Conservation (phyloP, 2,797 vertebrate genomes). For the Ataeniobius toweri region DNA sequence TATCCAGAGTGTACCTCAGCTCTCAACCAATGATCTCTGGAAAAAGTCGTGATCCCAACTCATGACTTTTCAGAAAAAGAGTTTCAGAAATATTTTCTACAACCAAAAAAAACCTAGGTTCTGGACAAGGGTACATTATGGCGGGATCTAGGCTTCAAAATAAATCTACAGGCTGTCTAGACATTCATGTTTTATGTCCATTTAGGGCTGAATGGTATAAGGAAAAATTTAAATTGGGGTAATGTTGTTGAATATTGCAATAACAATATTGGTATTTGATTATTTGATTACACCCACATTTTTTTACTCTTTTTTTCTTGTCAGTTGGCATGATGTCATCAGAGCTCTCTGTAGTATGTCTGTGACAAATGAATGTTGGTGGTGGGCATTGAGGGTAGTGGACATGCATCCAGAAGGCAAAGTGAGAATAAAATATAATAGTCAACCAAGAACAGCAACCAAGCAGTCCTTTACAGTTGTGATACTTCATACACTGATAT, state of each 20-base stretch:
- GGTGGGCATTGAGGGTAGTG: background rate
- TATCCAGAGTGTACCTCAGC: background rate
- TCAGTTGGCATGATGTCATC: background rate
- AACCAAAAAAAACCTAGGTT: too few relatives aligned
- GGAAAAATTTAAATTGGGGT: background rate
- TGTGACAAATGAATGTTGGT: background rate
- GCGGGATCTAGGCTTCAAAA: too few relatives aligned
- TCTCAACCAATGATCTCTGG: background rate
- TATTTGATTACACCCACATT: background rate
- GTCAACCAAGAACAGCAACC: background rate
- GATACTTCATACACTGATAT: background rate
- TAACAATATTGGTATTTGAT: background rate
- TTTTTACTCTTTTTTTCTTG: background rate
- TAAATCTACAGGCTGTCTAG: too few relatives aligned
- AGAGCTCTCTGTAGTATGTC: background rate
- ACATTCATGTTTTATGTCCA: too few relatives aligned
- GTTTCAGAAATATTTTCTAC: too few relatives aligned
- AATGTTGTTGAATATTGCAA: background rate
- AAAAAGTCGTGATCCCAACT: background rate
- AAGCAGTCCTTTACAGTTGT: slow-evolving; percentile 1
- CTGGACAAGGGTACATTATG: too few relatives aligned
- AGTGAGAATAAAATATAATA: background rate
- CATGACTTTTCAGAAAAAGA: background rate
- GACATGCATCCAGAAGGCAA: background rate
- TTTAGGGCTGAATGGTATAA: background rate